Evolutionary conservation across 2,113 vertebrate genomes (phyloP).

Genomic region (Sinocyclocheilus grahami): DNA sequence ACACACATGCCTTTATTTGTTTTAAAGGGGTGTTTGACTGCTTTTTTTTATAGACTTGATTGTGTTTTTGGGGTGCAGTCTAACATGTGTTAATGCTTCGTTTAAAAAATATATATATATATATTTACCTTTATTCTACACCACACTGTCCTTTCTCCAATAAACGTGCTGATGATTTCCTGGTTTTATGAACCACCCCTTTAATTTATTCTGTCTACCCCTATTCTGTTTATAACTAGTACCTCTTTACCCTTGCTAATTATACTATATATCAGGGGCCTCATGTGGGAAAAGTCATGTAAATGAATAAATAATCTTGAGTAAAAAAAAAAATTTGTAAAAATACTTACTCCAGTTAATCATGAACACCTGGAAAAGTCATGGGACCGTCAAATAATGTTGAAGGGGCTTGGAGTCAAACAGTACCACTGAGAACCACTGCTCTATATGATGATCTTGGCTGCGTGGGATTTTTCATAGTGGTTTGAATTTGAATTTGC

Average conservation of each 20-base stretch:
- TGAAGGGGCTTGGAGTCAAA: neutral
- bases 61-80: too few species aligned
- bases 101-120: too few species aligned
- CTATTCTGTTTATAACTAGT: neutral
- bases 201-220: neutral
- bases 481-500: neutral
- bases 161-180: too few species aligned
- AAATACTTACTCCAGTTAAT: neutral
- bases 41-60: too few species aligned
- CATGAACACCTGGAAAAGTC: neutral
- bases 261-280: neutral
- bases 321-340: neutral
- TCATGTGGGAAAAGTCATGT: neutral
- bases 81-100: too few species aligned
- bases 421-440: neutral
- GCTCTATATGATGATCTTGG: conserved; percentile 1
- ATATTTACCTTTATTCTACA: too few species aligned
- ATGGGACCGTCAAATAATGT: neutral
- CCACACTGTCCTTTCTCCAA: too few species aligned
- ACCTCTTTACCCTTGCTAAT: neutral
- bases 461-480: neutral
- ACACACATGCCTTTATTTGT: neutral
- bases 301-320: too few species aligned
- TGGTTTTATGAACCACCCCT: too few species aligned
- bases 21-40: too few species aligned